Base-by-base conservation (phyloP, 2,113 vertebrate species). In the Phrynosoma platyrhinos region DNA sequence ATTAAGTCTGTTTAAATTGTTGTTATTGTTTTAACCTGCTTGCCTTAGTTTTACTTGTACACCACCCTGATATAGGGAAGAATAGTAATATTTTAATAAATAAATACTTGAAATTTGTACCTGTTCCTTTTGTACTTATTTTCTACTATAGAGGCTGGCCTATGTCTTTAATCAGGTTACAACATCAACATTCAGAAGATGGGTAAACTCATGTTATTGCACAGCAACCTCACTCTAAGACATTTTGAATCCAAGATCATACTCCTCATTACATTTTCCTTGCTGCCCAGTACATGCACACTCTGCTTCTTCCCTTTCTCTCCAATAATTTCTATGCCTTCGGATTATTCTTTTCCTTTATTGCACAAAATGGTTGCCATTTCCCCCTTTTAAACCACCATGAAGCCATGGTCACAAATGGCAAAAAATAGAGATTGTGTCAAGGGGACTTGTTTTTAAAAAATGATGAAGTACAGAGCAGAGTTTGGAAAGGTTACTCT, bases 191-290 rank as follows among this genome's bases (percentile, higher is more conserved):
- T 40, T 81, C 74, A 72, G 74, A 74, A 88, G 88, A 90, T 85
- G 52, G 64, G 82, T 18, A 94, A 87, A 77, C 72, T 88, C 82
- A 78, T 90, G 13, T 86, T 77, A 87, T 87, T 85, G 89, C 64
- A 88, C 88, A 66, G 79, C 72, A 71, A 72, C 53, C 81, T 78
- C 36, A 75, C 30, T 81, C 79, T 62, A 42, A 32, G 47, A 80
- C 30, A 79, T 53, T 53, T 66, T 30, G 10, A 12, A 23, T 64
- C n/a, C 71, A 84, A 62, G 84, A 10, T 66, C 12, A 20, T 27
- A 30, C 9, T 32, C 16, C 27, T 14, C 2, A 52, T 47, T 77
- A 85, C 36, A n/a, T 64, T 30, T 1, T 52, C 5, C 36, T 30
- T 27, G 18, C 14, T 20, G 58, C 32, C 27, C 32, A 74, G n/a